Conservation (phyloP, 1,140 invertebrate genomes). For the Lithobius niger region DNA sequence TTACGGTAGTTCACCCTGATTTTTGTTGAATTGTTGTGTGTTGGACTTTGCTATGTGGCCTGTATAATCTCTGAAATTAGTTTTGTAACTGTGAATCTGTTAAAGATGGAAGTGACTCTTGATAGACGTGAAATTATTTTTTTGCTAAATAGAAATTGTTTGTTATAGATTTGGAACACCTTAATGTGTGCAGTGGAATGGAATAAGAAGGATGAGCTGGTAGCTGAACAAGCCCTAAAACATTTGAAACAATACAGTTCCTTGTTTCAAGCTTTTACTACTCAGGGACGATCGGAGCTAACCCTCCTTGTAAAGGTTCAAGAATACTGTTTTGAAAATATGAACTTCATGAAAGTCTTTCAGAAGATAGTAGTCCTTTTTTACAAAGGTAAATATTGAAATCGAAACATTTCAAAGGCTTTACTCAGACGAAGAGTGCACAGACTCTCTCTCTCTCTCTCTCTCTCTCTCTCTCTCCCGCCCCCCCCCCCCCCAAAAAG, state of each 20-base stretch:
- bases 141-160: too few species aligned
- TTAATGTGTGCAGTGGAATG: constrained; percentile 90
- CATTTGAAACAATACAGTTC: constrained; percentile 72
- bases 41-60: too few species aligned
- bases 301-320: constrained; percentile 79
- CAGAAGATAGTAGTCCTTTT: constrained; percentile 91
- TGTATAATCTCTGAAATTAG: too few species aligned
- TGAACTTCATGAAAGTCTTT: constrained; percentile 97
- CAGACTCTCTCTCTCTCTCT: too few species aligned
- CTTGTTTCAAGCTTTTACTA: constrained; percentile 70
- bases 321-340: constrained; percentile 96
- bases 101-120: too few species aligned
- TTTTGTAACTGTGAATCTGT: too few species aligned
- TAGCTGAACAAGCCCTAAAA: constrained; percentile 85
- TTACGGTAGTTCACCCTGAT: background rate
- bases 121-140: too few species aligned
- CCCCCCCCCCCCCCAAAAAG: too few species aligned
- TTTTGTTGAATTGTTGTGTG: constrained; percentile 9
- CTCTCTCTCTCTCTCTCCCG: too few species aligned
- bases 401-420: too few species aligned
- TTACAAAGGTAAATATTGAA: constrained; percentile 63
- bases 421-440: too few species aligned
- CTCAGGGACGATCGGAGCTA: constrained; percentile 66
- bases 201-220: constrained; percentile 95
- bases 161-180: constrained; percentile 65